Conservation (phyloP, 2,113 vertebrate species). For the Anolis sagrei region DNA sequence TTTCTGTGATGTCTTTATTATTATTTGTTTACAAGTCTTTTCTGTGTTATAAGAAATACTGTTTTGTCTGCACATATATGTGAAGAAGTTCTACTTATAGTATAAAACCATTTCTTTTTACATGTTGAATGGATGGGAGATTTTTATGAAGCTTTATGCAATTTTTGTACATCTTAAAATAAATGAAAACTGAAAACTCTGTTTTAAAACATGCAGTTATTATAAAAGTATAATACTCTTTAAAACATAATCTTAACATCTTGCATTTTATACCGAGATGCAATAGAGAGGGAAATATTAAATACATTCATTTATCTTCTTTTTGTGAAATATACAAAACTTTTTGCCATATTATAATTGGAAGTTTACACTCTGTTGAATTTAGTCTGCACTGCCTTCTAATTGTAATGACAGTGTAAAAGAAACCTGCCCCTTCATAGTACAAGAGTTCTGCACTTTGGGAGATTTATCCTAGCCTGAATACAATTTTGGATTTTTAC, state of each 20-base stretch:
- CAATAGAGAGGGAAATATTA: background rate
- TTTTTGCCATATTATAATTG: conserved; percentile 8
- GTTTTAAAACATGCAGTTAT: background rate
- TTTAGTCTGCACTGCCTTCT: conserved; percentile 8
- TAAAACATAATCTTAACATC: conserved; percentile 5
- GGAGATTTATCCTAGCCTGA: background rate
- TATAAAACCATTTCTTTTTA: conserved; percentile 12
- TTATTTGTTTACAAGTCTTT: background rate
- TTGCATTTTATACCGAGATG: conserved; percentile 18
- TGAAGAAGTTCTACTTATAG: conserved; percentile 20
- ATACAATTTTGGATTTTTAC: background rate
- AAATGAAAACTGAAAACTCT: conserved; percentile 32
- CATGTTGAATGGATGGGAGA: conserved; percentile 36
- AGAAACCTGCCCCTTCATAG: background rate
- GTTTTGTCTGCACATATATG: background rate
- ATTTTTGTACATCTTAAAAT: conserved; percentile 22
- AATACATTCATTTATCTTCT: conserved; percentile 31
- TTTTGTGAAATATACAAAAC: background rate
- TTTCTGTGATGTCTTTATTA: fast-evolving
- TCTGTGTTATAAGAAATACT: background rate
- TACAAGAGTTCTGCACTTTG: background rate
- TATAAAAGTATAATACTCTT: background rate
- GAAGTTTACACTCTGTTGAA: conserved; percentile 11
- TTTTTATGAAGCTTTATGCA: conserved; percentile 39
- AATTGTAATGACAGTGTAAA: background rate